Evolutionary conservation across 2,113 vertebrate genomes (phyloP), one percentile per base, ranked within the genome.

Genomic region (Oreamnos americanus): DNA sequence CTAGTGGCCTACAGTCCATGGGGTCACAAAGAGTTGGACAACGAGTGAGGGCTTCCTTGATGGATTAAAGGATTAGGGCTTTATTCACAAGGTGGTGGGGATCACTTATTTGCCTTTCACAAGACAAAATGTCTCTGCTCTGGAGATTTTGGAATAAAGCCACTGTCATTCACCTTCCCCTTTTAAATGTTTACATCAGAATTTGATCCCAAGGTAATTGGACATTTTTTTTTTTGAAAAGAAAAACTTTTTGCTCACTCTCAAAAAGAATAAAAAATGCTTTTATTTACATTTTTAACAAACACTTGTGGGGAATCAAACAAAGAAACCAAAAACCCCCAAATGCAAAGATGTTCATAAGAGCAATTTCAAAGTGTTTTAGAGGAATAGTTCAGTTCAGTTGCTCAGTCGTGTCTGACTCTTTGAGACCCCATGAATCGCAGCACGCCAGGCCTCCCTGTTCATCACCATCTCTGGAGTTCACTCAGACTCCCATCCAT

Each of bases 1-100:
- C 36, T 74, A 13, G 71, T 74, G 36, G 71, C 3, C 2, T 1
- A 76, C 6, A 76, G 28, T 43, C 23, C 23, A 43, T 43, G 23
- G 39, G 12, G 39, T 43, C 2, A 0, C 71, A 76, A 23, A 71
- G 21, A 43, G 23, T 43, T 0, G 0, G 36, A 76, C 3, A 39
- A 16, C 12, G 6, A 7, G n/a, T 2, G 4, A 30, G 7, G 3
- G 3, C 12, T 15, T 47, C 39, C 21, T n/a, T 16, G 30, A 23
- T 26, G 36, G 30, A 15, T 16, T 43, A 87, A 67, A 9, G n/a
- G 39, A 2, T 58, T 26, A 21, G 2, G 19, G 23, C 7, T 93
- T 96, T 82, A 36, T 55, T 93, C 14, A 14, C 39, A 94, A 55
- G 49, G 36, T 9, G 0, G 4, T 33, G 6, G 7, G 79, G 11